Evolutionary conservation across 2,113 vertebrate species (phyloP).

Genomic region (Manacus vitellinus): DNA sequence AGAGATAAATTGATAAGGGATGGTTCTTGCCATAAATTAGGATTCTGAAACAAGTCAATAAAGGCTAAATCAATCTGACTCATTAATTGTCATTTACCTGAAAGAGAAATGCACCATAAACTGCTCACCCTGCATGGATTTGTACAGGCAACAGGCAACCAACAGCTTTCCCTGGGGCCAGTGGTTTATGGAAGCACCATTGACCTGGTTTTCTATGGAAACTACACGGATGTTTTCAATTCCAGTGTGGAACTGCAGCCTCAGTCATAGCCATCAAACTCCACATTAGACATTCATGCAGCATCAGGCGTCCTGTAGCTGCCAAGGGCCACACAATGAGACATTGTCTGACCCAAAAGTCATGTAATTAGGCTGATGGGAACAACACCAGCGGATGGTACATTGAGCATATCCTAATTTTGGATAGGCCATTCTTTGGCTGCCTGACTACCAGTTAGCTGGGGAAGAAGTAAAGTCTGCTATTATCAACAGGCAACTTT

Average conservation of each 20-base stretch:
- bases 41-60: not conserved
- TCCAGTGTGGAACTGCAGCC: not conserved
- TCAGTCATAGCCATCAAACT: slow-evolving; percentile 28
- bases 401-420: slow-evolving; percentile 44
- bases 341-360: slow-evolving; percentile 59
- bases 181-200: slow-evolving; percentile 6
- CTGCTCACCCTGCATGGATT: not conserved
- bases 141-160: not conserved
- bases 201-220: slow-evolving; percentile 62
- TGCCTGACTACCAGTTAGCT: slow-evolving; percentile 44
- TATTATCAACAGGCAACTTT: not conserved
- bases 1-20: not conserved
- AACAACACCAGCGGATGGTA: slow-evolving; percentile 22
- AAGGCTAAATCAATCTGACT: not conserved
- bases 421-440: slow-evolving; percentile 32
- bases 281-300: slow-evolving; percentile 57
- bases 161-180: not conserved
- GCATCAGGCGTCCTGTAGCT: not conserved
- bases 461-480: slow-evolving; percentile 31
- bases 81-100: slow-evolving; percentile 19
- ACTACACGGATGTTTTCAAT: slow-evolving; percentile 56
- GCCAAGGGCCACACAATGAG: slow-evolving; percentile 65
- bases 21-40: not conserved
- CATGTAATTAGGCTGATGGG: slow-evolving; percentile 61
- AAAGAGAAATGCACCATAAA: not conserved